These are phyloP conservation scores for Cryptocheilus praepositus DNA, from an alignment of 2,888 invertebrate species.

Conservation along the genomic window DNA sequence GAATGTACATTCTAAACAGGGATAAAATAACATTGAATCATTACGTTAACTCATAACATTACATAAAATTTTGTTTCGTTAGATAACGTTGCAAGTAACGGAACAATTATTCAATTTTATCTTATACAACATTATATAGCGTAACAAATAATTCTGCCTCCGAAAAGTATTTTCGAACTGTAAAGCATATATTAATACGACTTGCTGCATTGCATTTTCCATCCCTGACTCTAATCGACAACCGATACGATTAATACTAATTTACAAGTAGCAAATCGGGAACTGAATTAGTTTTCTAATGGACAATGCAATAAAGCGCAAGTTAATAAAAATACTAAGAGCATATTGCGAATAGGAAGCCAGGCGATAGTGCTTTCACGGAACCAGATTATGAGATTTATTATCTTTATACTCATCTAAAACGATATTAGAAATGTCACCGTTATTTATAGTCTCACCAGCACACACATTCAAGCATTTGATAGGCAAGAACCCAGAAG, in stretches of 20 bases:
- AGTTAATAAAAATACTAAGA: conserved; percentile 8
- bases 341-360: conserved; percentile 58
- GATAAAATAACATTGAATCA: background rate
- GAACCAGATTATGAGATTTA: conserved; percentile 60
- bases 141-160: conserved; percentile 1
- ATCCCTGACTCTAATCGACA: no score
- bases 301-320: background rate
- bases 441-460: conserved; percentile 58
- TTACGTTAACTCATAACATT: background rate
- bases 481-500: conserved; percentile 67
- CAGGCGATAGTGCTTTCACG: conserved; percentile 60
- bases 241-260: background rate
- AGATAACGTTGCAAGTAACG: no score
- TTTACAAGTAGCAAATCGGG: background rate
- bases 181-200: no score
- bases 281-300: background rate
- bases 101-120: no score
- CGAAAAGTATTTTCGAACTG: no score
- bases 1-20: conserved; percentile 5
- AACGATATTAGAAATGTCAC: conserved; percentile 57
- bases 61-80: no score
- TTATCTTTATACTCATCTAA: conserved; percentile 64
- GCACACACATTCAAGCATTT: conserved; percentile 68
- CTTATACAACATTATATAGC: background rate
- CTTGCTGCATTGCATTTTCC: no score